Conservation (phyloP, 1,140 invertebrate genomes). For the Bathynomus jamesi region DNA sequence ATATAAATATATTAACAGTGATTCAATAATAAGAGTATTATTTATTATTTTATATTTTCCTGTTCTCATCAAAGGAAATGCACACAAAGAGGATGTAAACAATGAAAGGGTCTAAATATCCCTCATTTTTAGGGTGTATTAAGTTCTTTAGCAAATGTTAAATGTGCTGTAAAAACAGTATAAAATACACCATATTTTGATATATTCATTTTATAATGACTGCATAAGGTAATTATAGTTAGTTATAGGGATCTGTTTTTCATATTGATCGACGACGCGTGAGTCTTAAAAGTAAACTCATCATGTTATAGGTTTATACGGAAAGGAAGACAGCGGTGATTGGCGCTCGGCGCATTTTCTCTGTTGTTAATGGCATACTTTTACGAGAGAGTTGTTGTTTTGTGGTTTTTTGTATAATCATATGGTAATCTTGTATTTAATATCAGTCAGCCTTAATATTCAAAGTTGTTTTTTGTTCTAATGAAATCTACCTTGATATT, state of each 20-base stretch:
- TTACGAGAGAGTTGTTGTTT: background rate
- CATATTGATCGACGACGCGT: background rate
- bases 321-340: background rate
- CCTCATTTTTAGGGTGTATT: too few relatives aligned
- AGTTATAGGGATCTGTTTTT: background rate
- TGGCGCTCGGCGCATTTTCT: background rate
- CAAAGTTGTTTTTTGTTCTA: background rate
- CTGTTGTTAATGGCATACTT: background rate
- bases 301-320: background rate
- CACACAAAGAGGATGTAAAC: background rate
- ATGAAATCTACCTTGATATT: background rate
- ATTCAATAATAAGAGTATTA: too few relatives aligned
- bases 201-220: too few relatives aligned
- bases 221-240: too few relatives aligned
- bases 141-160: too few relatives aligned
- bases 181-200: too few relatives aligned
- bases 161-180: too few relatives aligned
- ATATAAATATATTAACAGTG: too few relatives aligned
- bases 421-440: background rate
- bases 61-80: too few relatives aligned
- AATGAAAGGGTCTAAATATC: background rate
- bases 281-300: background rate
- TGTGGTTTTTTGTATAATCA: background rate
- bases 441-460: background rate
- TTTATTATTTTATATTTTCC: too few relatives aligned